Evolutionary conservation across 2,113 vertebrate species (phyloP).

Genomic region (Megaceryle torquata): DNA sequence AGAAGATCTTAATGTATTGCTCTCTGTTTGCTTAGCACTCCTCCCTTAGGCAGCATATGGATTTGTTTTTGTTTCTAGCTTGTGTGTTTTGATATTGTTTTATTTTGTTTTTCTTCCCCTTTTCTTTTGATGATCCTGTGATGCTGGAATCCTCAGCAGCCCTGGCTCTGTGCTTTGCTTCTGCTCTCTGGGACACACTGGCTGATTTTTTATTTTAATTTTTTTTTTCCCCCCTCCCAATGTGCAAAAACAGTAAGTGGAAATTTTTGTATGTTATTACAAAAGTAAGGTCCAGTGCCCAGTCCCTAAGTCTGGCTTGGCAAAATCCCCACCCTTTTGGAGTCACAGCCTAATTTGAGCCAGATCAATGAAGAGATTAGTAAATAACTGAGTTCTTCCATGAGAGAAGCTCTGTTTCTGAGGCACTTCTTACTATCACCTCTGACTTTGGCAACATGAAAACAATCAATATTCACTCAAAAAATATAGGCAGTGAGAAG

Average conservation of each 20-base stretch:
- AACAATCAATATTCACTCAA: slow-evolving; percentile 19
- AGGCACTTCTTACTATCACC: slow-evolving; percentile 8
- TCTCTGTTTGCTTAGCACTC: slow-evolving; percentile 19
- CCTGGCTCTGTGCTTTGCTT: neutral
- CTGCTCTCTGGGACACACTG: neutral
- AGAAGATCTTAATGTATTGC: neutral
- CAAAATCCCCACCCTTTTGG: neutral
- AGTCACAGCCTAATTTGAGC: neutral
- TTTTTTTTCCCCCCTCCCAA: rapidly evolving
- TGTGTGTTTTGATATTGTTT: neutral
- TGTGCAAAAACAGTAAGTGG: neutral
- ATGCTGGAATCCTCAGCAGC: neutral
- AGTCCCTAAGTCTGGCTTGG: neutral
- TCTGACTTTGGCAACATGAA: neutral
- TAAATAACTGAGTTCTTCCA: slow-evolving; percentile 19
- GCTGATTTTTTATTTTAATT: neutral
- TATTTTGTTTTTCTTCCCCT: neutral
- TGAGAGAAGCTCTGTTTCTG: neutral
- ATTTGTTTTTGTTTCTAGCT: slow-evolving; percentile 29
- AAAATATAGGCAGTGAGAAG: neutral
- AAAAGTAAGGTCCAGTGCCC: neutral
- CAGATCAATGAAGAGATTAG: slow-evolving; percentile 11
- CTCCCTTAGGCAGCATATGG: slow-evolving; percentile 47
- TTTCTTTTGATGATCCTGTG: neutral
- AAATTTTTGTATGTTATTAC: neutral